Evolutionary conservation across 2,888 invertebrate species (phyloP).

Genomic region (Archips xylosteana): DNA sequence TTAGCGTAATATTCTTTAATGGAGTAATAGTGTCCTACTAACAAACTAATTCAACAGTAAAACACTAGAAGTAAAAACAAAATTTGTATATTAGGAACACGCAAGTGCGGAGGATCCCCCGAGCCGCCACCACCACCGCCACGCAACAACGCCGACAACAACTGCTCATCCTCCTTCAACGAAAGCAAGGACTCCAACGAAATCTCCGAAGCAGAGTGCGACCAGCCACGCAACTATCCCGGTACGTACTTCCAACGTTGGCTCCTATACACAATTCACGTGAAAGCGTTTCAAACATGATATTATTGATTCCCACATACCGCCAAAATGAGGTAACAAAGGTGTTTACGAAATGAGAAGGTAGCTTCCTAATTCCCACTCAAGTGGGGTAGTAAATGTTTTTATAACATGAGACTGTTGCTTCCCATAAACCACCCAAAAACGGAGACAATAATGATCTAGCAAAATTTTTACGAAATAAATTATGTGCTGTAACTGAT

Average conservation of each 20-base stretch:
- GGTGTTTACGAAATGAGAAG: not conserved
- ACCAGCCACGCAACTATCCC: slow-evolving; percentile 94
- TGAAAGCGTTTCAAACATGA: too few species aligned
- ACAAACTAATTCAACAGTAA: too few species aligned
- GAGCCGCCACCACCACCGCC: slow-evolving; percentile 91
- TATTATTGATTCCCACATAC: not conserved
- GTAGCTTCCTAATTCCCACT: not conserved
- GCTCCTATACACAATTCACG: too few species aligned
- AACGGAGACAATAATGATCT: not conserved
- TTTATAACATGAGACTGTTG: not conserved
- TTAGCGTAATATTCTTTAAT: too few species aligned
- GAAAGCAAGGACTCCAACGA: slow-evolving; percentile 98
- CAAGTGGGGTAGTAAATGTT: not conserved
- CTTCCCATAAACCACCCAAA: slow-evolving; percentile 1
- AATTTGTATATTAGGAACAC: slow-evolving; percentile 60
- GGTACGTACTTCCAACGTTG: slow-evolving; percentile 80
- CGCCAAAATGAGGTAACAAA: not conserved
- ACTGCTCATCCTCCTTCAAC: slow-evolving; percentile 93
- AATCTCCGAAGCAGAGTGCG: slow-evolving; percentile 97
- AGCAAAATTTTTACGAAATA: not conserved
- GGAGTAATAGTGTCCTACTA: too few species aligned
- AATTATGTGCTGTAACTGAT: not conserved
- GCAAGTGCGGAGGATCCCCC: slow-evolving; percentile 79
- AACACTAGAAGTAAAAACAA: too few species aligned
- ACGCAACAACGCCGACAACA: slow-evolving; percentile 92